Percentiles rank a stretch among this genome's conserved stretches.
These are phyloP conservation scores for Tillus elongatus DNA, from an alignment of 2,888 invertebrate species.

Conservation along the genomic window DNA sequence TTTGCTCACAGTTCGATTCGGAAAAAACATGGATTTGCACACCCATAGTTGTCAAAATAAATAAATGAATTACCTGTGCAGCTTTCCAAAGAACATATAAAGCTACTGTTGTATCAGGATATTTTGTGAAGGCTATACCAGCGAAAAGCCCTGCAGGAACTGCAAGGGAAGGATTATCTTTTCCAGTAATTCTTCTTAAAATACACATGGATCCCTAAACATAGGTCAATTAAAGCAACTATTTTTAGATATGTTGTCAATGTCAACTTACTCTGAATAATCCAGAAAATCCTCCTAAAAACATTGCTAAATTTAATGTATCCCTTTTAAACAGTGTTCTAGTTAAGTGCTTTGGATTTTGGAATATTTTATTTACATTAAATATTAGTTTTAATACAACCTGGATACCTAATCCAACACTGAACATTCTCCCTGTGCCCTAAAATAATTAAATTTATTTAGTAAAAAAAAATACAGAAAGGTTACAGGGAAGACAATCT, in stretches of 20 bases:
- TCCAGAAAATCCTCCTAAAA: constrained; percentile 60
- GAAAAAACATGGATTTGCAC: too few relatives aligned
- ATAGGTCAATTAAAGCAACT: constrained; percentile 24
- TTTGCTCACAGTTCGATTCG: too few relatives aligned
- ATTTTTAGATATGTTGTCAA: constrained; percentile 8
- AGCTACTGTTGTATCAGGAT: constrained; percentile 69
- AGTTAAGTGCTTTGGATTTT: constrained; percentile 45
- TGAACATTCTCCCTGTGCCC: constrained; percentile 52
- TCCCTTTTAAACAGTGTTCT: constrained; percentile 47
- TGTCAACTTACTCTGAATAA: constrained; percentile 53
- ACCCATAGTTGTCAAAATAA: too few relatives aligned
- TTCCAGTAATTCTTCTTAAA: constrained; percentile 51
- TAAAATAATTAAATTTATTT: constrained; percentile 31
- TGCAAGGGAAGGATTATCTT: constrained; percentile 55
- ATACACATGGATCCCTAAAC: constrained; percentile 57
- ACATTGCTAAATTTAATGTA: constrained; percentile 54
- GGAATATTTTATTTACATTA: constrained; percentile 46
- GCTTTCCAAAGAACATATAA: constrained; percentile 77
- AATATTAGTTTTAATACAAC: constrained; percentile 50
- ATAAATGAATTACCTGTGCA: constrained; percentile 52
- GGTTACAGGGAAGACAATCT: too few relatives aligned
- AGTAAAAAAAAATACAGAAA: constrained; percentile 5
- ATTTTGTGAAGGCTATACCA: constrained; percentile 60
- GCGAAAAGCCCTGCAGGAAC: constrained; percentile 63
- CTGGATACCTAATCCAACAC: constrained; percentile 54